Evolutionary conservation across 2,888 invertebrate species (phyloP), one percentile per base, ranked within the genome.

Genomic region (Ceriagrion tenellum): DNA sequence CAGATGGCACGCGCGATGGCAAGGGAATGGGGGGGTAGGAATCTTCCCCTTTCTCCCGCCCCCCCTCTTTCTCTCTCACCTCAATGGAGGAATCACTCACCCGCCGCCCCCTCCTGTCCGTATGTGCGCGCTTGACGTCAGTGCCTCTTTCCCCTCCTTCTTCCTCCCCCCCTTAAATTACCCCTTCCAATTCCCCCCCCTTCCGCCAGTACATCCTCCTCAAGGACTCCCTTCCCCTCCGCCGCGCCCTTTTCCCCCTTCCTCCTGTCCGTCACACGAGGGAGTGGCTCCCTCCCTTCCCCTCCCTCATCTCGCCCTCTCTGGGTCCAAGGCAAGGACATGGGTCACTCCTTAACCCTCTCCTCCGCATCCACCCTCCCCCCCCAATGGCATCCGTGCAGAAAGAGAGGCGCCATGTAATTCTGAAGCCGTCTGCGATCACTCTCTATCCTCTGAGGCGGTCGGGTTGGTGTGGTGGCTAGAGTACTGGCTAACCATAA

Each of bases 191-290:
- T 56, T 18, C 91, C 35, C 40, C 63, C 26, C 91, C 13, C 20
- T 10, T 12, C 59, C 63, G 40, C 23, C 40, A 20, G 35, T 26
- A 35, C 91, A 6, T 63, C 69, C 63, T 20, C 63, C 91, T 91
- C 91, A 91, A 91, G 91, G 91, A 91, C 91, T 91, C 91, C 69
- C 59, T 59, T 6, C 59, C 8, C 55, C 63, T 91, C 91, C 88
- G 26, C 88, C 47, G 35, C 40, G 88, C 47, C 88, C 88, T 47
- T 88, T 12, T 40, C 35, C 91, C 59, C 91, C 30, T 40, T 13
- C 40, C 91, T 90, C 30, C 30, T 56, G 55, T 30, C 91, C 63
- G 30, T 26, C 69, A 26, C 23, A 56, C 18, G 59, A 69, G 69
- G 69, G 69, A 69, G 69, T 69, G 69, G 69, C 69, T 69, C 6